Evolutionary conservation across 2,113 vertebrate species (phyloP).

Genomic region (Calypte anna): DNA sequence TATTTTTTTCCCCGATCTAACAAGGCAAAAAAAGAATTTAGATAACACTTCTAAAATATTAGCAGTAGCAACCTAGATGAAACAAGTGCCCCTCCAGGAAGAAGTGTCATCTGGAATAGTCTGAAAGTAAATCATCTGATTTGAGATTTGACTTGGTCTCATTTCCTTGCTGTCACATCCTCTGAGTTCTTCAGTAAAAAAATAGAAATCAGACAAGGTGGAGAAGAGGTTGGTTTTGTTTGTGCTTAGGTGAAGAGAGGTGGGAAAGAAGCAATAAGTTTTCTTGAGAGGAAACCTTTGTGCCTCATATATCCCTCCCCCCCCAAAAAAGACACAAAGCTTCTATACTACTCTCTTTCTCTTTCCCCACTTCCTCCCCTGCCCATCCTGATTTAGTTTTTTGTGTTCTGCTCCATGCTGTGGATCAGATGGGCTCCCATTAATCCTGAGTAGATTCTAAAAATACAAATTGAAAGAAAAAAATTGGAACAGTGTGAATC

Average conservation of each 20-base stretch:
- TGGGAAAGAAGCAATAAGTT: not conserved
- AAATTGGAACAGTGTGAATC: conserved; percentile 18
- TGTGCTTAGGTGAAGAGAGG: not conserved
- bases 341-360: not conserved
- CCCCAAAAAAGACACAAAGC: not conserved
- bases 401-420: not conserved
- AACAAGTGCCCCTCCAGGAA: not conserved
- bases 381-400: not conserved
- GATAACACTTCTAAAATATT: not conserved
- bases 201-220: not conserved
- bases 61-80: not conserved
- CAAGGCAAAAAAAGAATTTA: not conserved
- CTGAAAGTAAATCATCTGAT: not conserved
- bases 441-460: conserved; percentile 23
- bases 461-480: conserved; percentile 27
- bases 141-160: not conserved
- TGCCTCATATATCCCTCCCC: not conserved
- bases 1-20: not conserved
- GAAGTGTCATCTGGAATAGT: not conserved
- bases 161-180: not conserved
- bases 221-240: not conserved
- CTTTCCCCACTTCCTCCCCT: not conserved
- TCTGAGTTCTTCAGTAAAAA: not conserved
- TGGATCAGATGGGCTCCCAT: not conserved
- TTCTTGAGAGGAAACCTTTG: not conserved